These are phyloP conservation scores for Pitta sordida DNA, from an alignment of 2,113 vertebrate species.

Conservation along the genomic window DNA sequence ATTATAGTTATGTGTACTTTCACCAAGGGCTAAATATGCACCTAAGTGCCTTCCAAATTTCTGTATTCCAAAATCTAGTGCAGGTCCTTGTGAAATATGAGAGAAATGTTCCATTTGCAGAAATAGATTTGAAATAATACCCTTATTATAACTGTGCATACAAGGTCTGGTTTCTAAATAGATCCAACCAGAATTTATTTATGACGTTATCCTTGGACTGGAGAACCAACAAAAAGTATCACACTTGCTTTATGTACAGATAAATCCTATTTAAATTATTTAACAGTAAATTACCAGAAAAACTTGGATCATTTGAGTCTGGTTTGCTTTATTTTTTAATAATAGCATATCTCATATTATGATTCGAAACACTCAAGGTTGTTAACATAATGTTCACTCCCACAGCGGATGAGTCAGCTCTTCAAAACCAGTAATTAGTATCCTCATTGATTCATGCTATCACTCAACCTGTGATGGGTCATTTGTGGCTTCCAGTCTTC, in stretches of 20 bases:
- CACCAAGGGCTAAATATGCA: neutral
- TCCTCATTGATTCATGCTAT: constrained; percentile 29
- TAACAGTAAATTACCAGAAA: neutral
- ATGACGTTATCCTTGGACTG: neutral
- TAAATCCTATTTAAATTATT: neutral
- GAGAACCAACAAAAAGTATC: neutral
- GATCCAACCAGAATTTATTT: neutral
- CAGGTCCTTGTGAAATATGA: neutral
- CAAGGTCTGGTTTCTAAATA: neutral
- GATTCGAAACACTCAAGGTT: constrained; percentile 4
- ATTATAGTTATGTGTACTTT: neutral
- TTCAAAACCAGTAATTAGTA: constrained; percentile 36
- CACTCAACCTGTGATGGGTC: neutral
- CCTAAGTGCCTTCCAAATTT: neutral
- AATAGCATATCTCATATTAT: neutral
- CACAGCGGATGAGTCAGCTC: neutral
- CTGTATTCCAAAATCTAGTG: neutral
- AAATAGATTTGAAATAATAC: neutral
- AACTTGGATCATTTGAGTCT: neutral
- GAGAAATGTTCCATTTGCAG: neutral
- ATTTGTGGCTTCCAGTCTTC: constrained; percentile 38
- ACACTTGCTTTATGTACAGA: neutral
- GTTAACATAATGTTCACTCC: constrained; percentile 39
- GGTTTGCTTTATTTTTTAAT: neutral
- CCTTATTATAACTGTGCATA: neutral